Base-by-base conservation (phyloP, 2,888 invertebrate genomes). In the Phasia obesa region DNA sequence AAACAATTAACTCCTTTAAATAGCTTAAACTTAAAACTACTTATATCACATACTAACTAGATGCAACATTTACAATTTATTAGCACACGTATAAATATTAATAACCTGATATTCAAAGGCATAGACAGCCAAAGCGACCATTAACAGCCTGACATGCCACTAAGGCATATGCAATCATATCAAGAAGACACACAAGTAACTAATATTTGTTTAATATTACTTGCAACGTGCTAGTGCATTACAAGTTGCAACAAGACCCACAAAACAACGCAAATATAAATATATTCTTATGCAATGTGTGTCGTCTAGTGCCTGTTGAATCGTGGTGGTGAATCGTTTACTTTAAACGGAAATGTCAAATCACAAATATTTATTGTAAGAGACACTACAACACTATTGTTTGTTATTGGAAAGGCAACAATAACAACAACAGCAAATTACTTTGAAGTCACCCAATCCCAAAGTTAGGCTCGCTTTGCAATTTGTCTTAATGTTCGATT, bases 331-430 rank as follows among this genome's bases (percentile, higher is more conserved):
- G 31, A 42, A 44, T 64, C 21, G 53, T 21, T 13, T 19, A 47
- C 62, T 55, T 64, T 64, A 70, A 82, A 69, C 77, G 81, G 81
- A 82, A 77, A 77, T 82, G 69, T 74, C 81, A 82, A 77, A 44
- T 82, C 77, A 82, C 73, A 77, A 82, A 74, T 77, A 77, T 73
- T 82, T 77, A 77, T 82, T 82, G 71, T 38, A 60, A 60, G 67
- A 71, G 60, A 77, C 69, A 76, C 51, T 64, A 11, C n/a, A 31
- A n/a, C 62, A 13, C 35, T 17, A 64, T 64, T 60, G 64, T 55
- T 74, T 62, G 53, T 25, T 64, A 19, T 17, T 38, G 19, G 13
- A 7, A 19, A 38, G 19, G 23, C 35, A 35, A 13, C 13, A 59
- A 23, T 15, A 69, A 6, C 21, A 35, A 42, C n/a, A 15, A n/a